These are phyloP conservation scores for Arvicola amphibius DNA, from an alignment of 2,797 vertebrate genomes.

Conservation along the genomic window DNA sequence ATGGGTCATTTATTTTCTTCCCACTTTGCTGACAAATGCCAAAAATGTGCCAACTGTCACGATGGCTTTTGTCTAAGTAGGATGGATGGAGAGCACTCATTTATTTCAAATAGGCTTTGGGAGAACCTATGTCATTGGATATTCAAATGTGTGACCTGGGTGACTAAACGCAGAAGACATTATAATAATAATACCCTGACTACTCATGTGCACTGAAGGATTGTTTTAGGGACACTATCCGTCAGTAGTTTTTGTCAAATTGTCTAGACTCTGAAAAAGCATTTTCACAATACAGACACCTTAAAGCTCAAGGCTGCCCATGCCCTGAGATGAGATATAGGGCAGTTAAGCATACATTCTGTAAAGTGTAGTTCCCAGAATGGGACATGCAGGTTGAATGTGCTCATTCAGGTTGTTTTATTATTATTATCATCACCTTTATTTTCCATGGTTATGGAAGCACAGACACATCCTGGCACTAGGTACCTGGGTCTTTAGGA, in stretches of 20 bases:
- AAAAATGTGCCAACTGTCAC: slow-evolving; percentile 63
- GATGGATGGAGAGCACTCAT: slow-evolving; percentile 54
- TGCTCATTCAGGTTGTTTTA: neutral
- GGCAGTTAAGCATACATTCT: neutral
- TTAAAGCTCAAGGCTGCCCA: neutral
- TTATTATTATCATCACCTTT: neutral
- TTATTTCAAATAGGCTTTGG: slow-evolving; percentile 49
- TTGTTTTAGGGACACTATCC: neutral
- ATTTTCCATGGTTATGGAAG: neutral
- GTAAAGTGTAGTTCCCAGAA: neutral
- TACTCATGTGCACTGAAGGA: neutral
- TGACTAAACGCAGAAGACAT: slow-evolving; percentile 28
- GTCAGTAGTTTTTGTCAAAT: slow-evolving; percentile 3
- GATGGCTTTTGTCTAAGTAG: slow-evolving; percentile 66
- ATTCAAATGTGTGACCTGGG: slow-evolving; percentile 62
- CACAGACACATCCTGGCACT: neutral
- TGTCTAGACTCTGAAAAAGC: neutral
- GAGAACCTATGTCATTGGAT: slow-evolving; percentile 68
- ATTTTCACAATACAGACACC: slow-evolving; percentile 50
- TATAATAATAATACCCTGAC: slow-evolving; percentile 36
- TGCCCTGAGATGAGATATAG: neutral
- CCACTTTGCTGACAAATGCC: slow-evolving; percentile 64
- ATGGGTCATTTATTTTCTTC: slow-evolving; percentile 63
- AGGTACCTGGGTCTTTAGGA: neutral
- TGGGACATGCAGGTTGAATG: neutral